phyloP scores from a whole-genome alignment of 2,113 vertebrate genomes.

The Hucho hucho region DNA sequence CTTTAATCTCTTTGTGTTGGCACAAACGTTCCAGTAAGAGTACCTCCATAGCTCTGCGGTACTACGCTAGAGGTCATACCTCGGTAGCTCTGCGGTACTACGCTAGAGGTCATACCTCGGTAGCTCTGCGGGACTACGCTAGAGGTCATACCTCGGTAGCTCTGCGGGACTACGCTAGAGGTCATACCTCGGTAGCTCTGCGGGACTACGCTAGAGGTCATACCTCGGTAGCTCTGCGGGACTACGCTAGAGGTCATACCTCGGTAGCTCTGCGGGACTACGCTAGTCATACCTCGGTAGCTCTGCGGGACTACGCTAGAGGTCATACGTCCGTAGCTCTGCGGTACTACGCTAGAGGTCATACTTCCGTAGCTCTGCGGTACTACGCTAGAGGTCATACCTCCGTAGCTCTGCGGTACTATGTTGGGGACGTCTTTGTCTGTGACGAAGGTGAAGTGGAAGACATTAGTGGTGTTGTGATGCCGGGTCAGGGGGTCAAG shows the following conservation, averaged over 20 bases:
- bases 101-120: background rate
- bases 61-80: too few relatives aligned
- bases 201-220: background rate
- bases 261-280: background rate
- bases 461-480: slow-evolving; percentile 92
- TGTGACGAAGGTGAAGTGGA: slow-evolving; percentile 92
- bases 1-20: background rate
- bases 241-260: too few relatives aligned
- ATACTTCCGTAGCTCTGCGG: background rate
- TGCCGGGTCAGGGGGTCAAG: slow-evolving; percentile 83
- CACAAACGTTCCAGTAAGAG: background rate
- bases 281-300: background rate
- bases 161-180: too few relatives aligned
- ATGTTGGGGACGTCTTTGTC: slow-evolving; percentile 83
- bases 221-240: slow-evolving; percentile 91
- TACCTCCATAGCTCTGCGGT: too few relatives aligned
- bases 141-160: background rate
- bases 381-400: slow-evolving; percentile 48
- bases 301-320: background rate
- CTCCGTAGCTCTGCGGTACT: slow-evolving; percentile 90
- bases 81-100: background rate
- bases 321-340: background rate
- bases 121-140: background rate
- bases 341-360: too few relatives aligned
- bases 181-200: background rate